Percentiles rank a stretch among this genome's conserved stretches.
phyloP scores from a whole-genome alignment of 2,888 invertebrate genomes.

The Erynnis tages region DNA sequence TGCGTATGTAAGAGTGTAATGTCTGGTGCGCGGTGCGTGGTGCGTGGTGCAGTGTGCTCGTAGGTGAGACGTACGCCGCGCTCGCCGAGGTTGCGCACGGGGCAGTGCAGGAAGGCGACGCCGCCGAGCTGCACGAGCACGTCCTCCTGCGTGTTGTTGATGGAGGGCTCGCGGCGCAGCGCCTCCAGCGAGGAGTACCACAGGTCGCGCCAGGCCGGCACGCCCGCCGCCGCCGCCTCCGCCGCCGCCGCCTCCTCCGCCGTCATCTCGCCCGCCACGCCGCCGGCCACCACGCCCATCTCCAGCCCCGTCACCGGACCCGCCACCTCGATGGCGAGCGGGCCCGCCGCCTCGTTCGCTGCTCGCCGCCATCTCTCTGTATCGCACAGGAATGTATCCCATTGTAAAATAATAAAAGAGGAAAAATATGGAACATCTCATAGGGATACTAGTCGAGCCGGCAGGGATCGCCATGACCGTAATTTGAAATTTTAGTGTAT shows the following conservation, averaged over 20 bases:
- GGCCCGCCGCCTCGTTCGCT: constrained; percentile 30
- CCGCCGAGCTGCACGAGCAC: constrained; percentile 89
- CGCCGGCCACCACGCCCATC: constrained; percentile 12
- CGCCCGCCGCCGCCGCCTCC: constrained; percentile 50
- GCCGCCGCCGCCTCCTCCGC: constrained; percentile 40
- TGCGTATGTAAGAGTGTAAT: too few relatives aligned
- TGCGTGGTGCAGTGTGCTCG: too few relatives aligned
- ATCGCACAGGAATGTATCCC: background rate
- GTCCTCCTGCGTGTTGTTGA: constrained; percentile 89
- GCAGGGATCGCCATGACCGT: too few relatives aligned
- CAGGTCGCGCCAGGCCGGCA: constrained; percentile 83
- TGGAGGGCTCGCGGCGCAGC: constrained; percentile 68
- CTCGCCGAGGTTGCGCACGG: constrained; percentile 88
- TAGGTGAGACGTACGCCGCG: constrained; percentile 79
- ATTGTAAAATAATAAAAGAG: too few relatives aligned
- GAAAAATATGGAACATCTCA: too few relatives aligned
- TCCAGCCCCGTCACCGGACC: constrained; percentile 25
- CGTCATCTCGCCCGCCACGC: constrained; percentile 31
- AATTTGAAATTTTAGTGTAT: too few relatives aligned
- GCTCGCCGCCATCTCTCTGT: constrained; percentile 31
- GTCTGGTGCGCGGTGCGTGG: too few relatives aligned
- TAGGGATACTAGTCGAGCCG: too few relatives aligned
- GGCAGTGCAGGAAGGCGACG: constrained; percentile 90
- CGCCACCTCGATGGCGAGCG: constrained; percentile 19
- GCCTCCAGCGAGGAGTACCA: constrained; percentile 80